These are phyloP conservation scores for Piezodorus guildinii DNA, from an alignment of 1,140 invertebrate genomes.

Conservation along the genomic window DNA sequence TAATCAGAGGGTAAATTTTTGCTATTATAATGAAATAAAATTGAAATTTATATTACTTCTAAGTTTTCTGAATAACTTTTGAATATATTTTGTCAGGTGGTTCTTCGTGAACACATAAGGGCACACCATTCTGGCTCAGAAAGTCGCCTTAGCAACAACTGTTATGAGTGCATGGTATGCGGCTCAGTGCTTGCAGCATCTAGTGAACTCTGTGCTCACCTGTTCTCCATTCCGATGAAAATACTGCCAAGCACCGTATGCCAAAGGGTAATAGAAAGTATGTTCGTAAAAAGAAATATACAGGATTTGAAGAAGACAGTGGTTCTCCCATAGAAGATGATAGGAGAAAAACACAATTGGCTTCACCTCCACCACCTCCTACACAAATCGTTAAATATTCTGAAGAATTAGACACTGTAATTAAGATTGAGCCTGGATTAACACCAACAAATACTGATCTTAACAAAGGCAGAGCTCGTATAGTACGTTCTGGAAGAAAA, in stretches of 20 bases:
- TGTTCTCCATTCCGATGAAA: constrained; percentile 73
- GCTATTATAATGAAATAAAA: neutral
- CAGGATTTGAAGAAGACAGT: neutral
- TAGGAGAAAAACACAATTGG: constrained; percentile 24
- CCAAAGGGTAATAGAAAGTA: constrained; percentile 61
- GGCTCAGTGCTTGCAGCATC: constrained; percentile 51
- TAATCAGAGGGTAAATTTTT: constrained; percentile 55
- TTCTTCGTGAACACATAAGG: constrained; percentile 65
- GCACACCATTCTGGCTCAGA: constrained; percentile 70
- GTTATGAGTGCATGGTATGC: constrained; percentile 62
- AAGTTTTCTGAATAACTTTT: neutral
- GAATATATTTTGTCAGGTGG: constrained; percentile 40
- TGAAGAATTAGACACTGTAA: constrained; percentile 36
- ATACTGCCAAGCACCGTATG: constrained; percentile 62
- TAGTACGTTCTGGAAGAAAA: constrained; percentile 21
- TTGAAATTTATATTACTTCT: neutral
- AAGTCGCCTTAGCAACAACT: constrained; percentile 40
- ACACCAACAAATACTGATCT: neutral
- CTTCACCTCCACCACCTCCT: constrained; percentile 11
- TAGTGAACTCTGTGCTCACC: constrained; percentile 60
- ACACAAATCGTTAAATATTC: constrained; percentile 12
- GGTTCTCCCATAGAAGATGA: constrained; percentile 26
- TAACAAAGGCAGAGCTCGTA: constrained; percentile 6
- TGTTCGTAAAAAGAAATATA: constrained; percentile 41
- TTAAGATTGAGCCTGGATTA: constrained; percentile 29